Base-by-base conservation (phyloP, 2,797 vertebrate species). In the Sparidentex hasta region DNA sequence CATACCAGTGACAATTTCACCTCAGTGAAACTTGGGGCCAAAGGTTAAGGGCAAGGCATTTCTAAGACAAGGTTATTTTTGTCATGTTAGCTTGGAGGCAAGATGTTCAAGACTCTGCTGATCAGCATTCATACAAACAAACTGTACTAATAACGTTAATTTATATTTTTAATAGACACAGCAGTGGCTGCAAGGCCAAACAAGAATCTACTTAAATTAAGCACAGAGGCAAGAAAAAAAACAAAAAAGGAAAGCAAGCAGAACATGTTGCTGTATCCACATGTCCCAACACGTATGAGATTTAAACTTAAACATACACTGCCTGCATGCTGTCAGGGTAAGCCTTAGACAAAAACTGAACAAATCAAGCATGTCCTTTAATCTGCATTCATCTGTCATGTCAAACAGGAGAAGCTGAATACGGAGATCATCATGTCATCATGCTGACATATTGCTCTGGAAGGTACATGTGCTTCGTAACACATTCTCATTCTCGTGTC, bases 1-100 rank as follows among this genome's bases (percentile, higher is more conserved):
- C 79, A 63, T 74, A 54, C 52, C 52, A 76, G 84, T 0, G 65
- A 93, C 66, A 78, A 58, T 90, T 88, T 77, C 87, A 83, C 82
- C 65, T 65, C 47, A 59, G 78, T 88, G 88, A 83, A 81, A 90
- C 76, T 11, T 52, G 29, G 61, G 73, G 63, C 43, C 55, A 79
- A 75, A 78, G 80, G 64, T 74, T 65, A 16, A 66, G 17, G 41
- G 4, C 11, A 41, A 76, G 38, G 62, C 66, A 69, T 75, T 75
- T 74, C 21, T 61, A 18, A 38, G 33, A 9, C 33, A 38, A 20
- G 0, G 58, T 21, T 81, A 82, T 90, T 83, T 84, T 66, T 76
- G 54, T 68, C 46, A 65, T 43, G 27, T 20, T 7, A 21, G 50
- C 38, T 20, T 77, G n/a, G 1, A 23, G 65, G 14, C 18, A 62